These are phyloP conservation scores for Sabellastarte sp. DNA, from an alignment of 2,888 invertebrate species.

Conservation along the genomic window DNA sequence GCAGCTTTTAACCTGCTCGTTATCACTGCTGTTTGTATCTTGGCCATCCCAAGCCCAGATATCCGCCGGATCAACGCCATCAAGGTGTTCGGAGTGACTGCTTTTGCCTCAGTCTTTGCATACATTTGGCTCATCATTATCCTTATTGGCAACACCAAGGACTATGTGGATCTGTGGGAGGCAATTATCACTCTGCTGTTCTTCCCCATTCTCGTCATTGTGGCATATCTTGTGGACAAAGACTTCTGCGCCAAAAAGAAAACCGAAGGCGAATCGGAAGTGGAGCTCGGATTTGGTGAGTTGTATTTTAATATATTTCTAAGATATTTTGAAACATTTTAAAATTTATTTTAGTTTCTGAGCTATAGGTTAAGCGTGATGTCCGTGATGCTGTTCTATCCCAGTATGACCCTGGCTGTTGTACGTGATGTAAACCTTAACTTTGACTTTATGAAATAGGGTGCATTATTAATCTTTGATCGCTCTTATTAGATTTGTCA, in stretches of 20 bases:
- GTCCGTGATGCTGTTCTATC: too few species aligned
- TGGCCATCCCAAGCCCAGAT: conserved; percentile 60
- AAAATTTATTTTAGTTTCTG: too few species aligned
- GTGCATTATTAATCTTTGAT: too few species aligned
- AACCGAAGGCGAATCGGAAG: conserved; percentile 13
- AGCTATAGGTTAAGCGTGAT: too few species aligned
- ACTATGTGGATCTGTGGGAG: conserved; percentile 65
- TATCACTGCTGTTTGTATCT: conserved; percentile 64
- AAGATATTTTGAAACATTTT: too few species aligned
- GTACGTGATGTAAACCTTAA: too few species aligned
- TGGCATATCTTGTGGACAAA: conserved; percentile 65
- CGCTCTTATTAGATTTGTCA: too few species aligned
- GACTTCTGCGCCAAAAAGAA: conserved; percentile 36
- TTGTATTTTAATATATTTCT: background rate
- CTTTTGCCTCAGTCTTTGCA: conserved; percentile 62
- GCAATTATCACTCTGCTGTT: conserved; percentile 64
- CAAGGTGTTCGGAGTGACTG: conserved; percentile 61
- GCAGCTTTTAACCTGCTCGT: conserved; percentile 66
- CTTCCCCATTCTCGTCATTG: conserved; percentile 64
- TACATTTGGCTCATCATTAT: conserved; percentile 66
- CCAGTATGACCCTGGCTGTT: too few species aligned
- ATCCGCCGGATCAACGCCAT: conserved; percentile 58
- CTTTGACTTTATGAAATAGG: too few species aligned
- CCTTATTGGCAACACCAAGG: conserved; percentile 59
- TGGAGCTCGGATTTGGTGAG: conserved; percentile 27